phyloP scores from a whole-genome alignment of 92 coral and sea anemone genomes.

The Porites divaricata region DNA sequence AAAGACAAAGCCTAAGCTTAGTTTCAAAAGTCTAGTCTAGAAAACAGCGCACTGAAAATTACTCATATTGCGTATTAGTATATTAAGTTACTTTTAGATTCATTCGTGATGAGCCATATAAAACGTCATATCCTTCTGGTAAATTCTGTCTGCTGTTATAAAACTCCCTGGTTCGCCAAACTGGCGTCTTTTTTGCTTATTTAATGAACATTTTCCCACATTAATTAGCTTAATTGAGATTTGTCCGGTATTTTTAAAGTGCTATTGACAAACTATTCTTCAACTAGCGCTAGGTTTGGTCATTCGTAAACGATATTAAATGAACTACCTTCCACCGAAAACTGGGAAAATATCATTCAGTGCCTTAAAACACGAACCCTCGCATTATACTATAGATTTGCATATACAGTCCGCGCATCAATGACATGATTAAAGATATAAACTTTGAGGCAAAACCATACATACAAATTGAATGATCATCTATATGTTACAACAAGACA shows the following conservation, averaged over 20 bases:
- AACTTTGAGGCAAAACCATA: background rate
- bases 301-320: too few species aligned
- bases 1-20: too few species aligned
- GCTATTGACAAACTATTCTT: too few species aligned
- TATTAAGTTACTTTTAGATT: background rate
- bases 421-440: background rate
- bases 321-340: background rate
- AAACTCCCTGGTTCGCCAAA: background rate
- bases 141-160: background rate
- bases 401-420: background rate
- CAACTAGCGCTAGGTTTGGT: too few species aligned
- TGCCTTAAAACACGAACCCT: background rate
- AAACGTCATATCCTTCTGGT: background rate
- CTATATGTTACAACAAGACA: too few species aligned
- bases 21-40: background rate
- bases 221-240: background rate
- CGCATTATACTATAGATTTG: too few species aligned
- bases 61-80: background rate
- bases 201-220: background rate
- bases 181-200: too few species aligned
- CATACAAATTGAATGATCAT: background rate
- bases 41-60: background rate
- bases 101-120: background rate
- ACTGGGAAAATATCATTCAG: slow-evolving; percentile 7
- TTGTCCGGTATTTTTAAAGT: too few species aligned